Percentiles rank a stretch among this genome's conserved stretches.
Evolutionary conservation across 2,888 invertebrate genomes (phyloP).

Genomic region (Ceriagrion tenellum): DNA sequence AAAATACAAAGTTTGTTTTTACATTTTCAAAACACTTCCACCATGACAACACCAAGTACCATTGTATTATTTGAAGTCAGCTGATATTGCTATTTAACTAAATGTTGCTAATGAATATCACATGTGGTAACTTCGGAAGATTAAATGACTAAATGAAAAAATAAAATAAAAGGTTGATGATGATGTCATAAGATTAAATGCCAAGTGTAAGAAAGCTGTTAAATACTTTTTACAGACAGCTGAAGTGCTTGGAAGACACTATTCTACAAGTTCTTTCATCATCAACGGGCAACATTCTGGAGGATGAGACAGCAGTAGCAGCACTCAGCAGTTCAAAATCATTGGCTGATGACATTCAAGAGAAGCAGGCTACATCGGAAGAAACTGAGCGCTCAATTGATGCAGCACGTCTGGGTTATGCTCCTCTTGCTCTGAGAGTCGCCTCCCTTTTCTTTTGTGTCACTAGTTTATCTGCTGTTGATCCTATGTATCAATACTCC

Average conservation of each 20-base stretch:
- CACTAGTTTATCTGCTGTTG: conserved; percentile 88
- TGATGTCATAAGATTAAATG: too few species aligned
- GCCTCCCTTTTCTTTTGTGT: conserved; percentile 95
- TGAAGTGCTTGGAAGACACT: conserved; percentile 95
- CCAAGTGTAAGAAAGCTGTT: too few species aligned
- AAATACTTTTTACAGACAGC: conserved; percentile 78
- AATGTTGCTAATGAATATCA: too few species aligned
- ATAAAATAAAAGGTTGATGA: too few species aligned
- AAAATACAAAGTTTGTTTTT: too few species aligned
- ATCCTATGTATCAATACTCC: conserved; percentile 99
- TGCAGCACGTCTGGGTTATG: conserved; percentile 89
- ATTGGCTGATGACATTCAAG: conserved; percentile 93
- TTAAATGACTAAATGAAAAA: too few species aligned
- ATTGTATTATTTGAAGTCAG: too few species aligned
- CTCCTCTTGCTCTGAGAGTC: conserved; percentile 94
- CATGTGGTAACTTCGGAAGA: too few species aligned
- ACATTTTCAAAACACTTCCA: too few species aligned
- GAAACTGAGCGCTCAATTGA: conserved; percentile 95
- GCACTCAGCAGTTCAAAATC: conserved; percentile 94
- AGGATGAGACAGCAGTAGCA: conserved; percentile 94
- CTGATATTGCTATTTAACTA: too few species aligned
- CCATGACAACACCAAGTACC: too few species aligned
- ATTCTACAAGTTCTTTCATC: conserved; percentile 89
- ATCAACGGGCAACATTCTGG: conserved; percentile 89
- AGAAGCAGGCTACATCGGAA: conserved; percentile 93